Base-by-base conservation (phyloP, 1,140 invertebrate genomes). In the Homarus americanus region DNA sequence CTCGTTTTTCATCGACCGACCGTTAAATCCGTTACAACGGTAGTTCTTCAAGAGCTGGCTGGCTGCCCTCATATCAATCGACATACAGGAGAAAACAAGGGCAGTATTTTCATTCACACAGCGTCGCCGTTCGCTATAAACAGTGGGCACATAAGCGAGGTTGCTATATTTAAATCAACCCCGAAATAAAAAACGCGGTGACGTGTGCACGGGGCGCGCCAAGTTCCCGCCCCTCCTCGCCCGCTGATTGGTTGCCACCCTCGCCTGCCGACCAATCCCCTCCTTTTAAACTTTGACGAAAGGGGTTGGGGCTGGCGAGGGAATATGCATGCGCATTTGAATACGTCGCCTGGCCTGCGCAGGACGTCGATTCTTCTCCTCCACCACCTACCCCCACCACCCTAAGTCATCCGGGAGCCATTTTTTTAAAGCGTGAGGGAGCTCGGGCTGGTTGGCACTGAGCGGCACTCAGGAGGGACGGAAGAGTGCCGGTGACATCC, bases 261-360 rank as follows among this genome's bases (percentile, higher is more conserved):
- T 32, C 28, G 12, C 83, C 69, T 75, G 24, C 69, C 40, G 20
- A 44, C 83, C 83, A 85, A 85, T 85, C 66, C 38, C 69, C 36
- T 49, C 36, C 24, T 69, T 85, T 85, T 85, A 85, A 85, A 85
- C 83, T 85, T 85, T 85, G 83, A 85, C 83, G 83, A 75, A 85
- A 85, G 82, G 83, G 83, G 83, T 73, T 85, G 66, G 83, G 75
- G 38, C 15, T 24, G 75, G 69, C 40, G 63, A 40, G 82, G 82
- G 83, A 85, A 85, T 85, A 73, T 85, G 38, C 83, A 85, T 85
- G 83, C 83, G 83, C 83, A 85, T 85, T 85, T 85, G 83, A 85
- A 85, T 85, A 85, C 69, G 44, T 85, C 66, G 28, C 28, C 34
- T 34, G 24, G 28, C 34, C 83, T 85, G 83, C 83, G 83, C 83